These are phyloP conservation scores for Tanytarsus gracilentus DNA, from an alignment of 2,888 invertebrate genomes.

Conservation along the genomic window DNA sequence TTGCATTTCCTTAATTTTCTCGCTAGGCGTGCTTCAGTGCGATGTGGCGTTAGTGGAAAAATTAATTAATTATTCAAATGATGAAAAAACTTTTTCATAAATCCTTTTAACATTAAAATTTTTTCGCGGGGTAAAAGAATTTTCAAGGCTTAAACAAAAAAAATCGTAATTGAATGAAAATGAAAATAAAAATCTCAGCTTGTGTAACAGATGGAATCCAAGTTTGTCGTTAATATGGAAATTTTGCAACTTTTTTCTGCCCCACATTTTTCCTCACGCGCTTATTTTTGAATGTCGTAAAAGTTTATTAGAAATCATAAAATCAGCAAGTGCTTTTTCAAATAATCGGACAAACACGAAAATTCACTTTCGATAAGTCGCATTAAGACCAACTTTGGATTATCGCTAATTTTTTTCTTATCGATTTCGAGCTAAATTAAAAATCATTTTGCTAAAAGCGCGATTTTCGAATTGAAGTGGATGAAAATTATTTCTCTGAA, in stretches of 20 bases:
- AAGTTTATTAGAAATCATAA: constrained; percentile 18
- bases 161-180: neutral
- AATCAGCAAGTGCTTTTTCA: constrained; percentile 23
- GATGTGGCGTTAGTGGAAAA: too few species aligned
- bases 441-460: too few species aligned
- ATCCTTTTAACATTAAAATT: neutral
- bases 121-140: neutral
- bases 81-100: neutral
- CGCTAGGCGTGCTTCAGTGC: too few species aligned
- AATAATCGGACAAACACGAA: constrained; percentile 1
- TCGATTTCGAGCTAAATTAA: too few species aligned
- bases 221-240: constrained; percentile 19
- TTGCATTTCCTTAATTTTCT: too few species aligned
- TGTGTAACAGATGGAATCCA: constrained; percentile 23
- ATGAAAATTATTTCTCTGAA: neutral
- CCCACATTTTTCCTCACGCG: neutral
- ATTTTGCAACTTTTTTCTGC: neutral
- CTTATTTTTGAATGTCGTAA: neutral
- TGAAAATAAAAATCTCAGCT: neutral
- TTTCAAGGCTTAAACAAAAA: neutral
- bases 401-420: neutral
- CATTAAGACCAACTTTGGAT: too few species aligned
- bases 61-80: neutral
- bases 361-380: neutral
- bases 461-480: neutral